These are phyloP conservation scores for Dermolepida albohirtum DNA, from an alignment of 2,888 invertebrate genomes.

Conservation along the genomic window DNA sequence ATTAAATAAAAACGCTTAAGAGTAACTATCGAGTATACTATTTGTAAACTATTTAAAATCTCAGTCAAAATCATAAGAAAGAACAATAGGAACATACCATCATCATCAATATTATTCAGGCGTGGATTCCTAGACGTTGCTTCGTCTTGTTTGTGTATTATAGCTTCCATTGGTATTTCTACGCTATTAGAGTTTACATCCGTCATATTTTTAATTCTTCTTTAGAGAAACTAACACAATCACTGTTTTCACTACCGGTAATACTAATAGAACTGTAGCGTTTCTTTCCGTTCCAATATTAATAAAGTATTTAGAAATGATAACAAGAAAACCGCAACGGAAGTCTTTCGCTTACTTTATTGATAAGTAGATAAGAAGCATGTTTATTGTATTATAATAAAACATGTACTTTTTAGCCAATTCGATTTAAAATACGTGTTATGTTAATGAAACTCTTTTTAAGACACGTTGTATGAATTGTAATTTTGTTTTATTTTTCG, in stretches of 20 bases:
- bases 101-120: not conserved
- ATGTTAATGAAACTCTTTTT: too few species aligned
- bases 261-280: not conserved
- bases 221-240: not conserved
- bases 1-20: too few species aligned
- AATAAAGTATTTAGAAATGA: slow-evolving; percentile 6
- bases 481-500: too few species aligned
- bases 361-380: not conserved
- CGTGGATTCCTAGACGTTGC: too few species aligned
- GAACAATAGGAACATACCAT: slow-evolving; percentile 4
- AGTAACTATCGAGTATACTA: too few species aligned
- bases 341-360: slow-evolving; percentile 11
- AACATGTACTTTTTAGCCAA: too few species aligned
- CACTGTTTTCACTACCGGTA: not conserved
- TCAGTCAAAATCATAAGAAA: too few species aligned
- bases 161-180: not conserved
- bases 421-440: too few species aligned
- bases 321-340: slow-evolving; percentile 28
- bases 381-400: too few species aligned
- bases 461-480: too few species aligned
- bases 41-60: too few species aligned
- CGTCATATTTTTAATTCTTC: not conserved
- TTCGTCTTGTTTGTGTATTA: slow-evolving; percentile 14
- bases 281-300: not conserved
- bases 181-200: not conserved